Evolutionary conservation across 2,797 vertebrate species (phyloP), one percentile per base, ranked within the genome.

Genomic region (Enteromius unitaeniatus): DNA sequence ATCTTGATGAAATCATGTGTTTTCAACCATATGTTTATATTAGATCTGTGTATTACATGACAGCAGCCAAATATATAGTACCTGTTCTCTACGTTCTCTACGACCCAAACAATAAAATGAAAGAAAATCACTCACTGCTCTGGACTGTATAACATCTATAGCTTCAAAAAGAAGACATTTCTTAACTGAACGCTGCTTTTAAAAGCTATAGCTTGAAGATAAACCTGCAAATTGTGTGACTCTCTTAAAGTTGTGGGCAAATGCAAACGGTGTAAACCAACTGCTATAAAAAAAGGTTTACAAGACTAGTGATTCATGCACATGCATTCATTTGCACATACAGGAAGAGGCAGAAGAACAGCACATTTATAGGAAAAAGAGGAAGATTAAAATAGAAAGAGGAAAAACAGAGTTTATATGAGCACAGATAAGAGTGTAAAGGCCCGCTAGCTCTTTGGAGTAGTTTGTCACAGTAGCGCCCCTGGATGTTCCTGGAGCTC

Each of bases 401-500:
- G 58, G 58, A 31, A n/a, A n/a, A n/a, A n/a, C n/a, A n/a, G 26
- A 31, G 17, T 42, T 64, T 62, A 10, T 0, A n/a, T 45, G 9
- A 53, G 77, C 45, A 65, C 60, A 81, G 45, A 67, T 78, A 49
- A 68, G n/a, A 69, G n/a, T 53, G 9, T 64, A 78, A 68, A 70
- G n/a, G 9, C 37, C 49, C 26, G 4, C 17, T 37, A 31, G 47
- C 23, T 67, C 62, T 84, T 65, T 65, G 37, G 84, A 81, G 51
- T 65, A 49, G 55, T 28, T 78, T 6, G 51, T 79, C 45, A 79
- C 26, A 5, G 26, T 28, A 62, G 74, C 2, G 10, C 45, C 73
- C 58, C 47, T 79, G 79, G 73, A 49, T 81, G 45, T 72, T 86
- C 78, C 69, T 37, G 58, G 47, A 81, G 40, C 78, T 88, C 74